Base-by-base conservation (phyloP, 2,113 vertebrate species). In the Rhinichthys klamathensis region DNA sequence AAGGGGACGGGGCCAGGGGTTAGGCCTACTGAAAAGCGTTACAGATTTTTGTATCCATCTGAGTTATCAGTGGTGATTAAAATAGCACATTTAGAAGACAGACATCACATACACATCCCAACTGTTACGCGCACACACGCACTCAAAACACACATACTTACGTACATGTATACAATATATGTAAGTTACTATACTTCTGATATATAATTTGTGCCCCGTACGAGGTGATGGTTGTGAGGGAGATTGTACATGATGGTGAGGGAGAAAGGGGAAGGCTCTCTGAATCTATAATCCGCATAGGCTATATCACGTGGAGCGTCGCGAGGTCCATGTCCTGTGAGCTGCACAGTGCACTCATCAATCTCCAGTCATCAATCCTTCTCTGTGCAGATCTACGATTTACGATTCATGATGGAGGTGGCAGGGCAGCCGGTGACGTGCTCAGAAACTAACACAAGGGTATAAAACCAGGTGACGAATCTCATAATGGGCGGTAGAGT, bases 51-150 rank as follows among this genome's bases (percentile, higher is more conserved):
- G 82, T 83, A 77, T 74, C 76, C 63, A 65, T 88, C 86, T 79
- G 75, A 87, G 81, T 84, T 69, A 89, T 86, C 86, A 84, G 85
- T 82, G 87, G 85, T 74, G 82, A 90, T 77, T 85, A 88, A 86
- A 83, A 86, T 89, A 89, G 81, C 67, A 74, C 88, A 89, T 44
- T 86, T 73, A 87, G 69, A n/a, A 83, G 89, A 90, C 87, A 88
- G 49, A 87, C 78, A 10, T 65, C 79, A 87, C 84, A 91, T 56
- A 85, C 85, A 79, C 88, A 89, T 81, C 49, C 76, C 82, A 82
- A 86, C 67, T 21, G 58, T 82, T 86, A 86, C 88, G 49, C 63
- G 44, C 86, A 76, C 86, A 18, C 80, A 61, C 73, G 41, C 83
- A 75, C 86, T 70, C 74, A 70, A 82, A 84, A 77, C 77, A 51